phyloP scores from a whole-genome alignment of 53 echinoderm and acorn worm genomes.

The Arbacia lixula region DNA sequence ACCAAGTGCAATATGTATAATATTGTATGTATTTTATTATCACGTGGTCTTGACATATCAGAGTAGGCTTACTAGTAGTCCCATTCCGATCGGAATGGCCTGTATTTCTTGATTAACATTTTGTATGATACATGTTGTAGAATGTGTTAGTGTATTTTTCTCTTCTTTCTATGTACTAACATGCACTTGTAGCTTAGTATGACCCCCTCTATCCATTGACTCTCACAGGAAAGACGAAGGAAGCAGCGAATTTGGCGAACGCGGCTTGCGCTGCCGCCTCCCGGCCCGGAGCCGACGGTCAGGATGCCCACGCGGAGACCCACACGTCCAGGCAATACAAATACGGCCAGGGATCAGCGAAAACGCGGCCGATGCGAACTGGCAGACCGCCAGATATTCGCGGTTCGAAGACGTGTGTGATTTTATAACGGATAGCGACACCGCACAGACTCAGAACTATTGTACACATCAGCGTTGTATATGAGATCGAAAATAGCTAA shows the following conservation, averaged over 20 bases:
- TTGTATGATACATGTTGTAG: too few relatives aligned
- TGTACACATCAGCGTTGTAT: too few relatives aligned
- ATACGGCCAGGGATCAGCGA: conserved; percentile 35
- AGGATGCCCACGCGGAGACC: conserved; percentile 5
- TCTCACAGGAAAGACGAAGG: conserved; percentile 27
- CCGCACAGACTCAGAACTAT: too few relatives aligned
- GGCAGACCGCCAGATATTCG: conserved; percentile 49
- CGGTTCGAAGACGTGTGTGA: conserved; percentile 37
- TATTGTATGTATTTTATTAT: too few relatives aligned
- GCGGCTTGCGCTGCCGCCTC: conserved; percentile 4
- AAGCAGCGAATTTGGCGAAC: conserved; percentile 20
- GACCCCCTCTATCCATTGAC: background rate
- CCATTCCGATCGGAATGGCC: too few relatives aligned
- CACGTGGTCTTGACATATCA: too few relatives aligned
- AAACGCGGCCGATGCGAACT: conserved; percentile 11
- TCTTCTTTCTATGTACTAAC: background rate
- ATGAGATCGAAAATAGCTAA: too few relatives aligned
- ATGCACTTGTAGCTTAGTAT: background rate
- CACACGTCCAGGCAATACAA: conserved; percentile 14
- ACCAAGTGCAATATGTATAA: too few relatives aligned
- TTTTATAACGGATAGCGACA: conserved; percentile 18
- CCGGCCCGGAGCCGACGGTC: conserved; percentile 50
- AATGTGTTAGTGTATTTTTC: too few relatives aligned
- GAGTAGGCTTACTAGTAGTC: too few relatives aligned
- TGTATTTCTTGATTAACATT: too few relatives aligned